Percentiles rank a stretch among this genome's conserved stretches.
Evolutionary conservation across 1,140 invertebrate genomes (phyloP).

Genomic region (Alviniconcha marisindica): DNA sequence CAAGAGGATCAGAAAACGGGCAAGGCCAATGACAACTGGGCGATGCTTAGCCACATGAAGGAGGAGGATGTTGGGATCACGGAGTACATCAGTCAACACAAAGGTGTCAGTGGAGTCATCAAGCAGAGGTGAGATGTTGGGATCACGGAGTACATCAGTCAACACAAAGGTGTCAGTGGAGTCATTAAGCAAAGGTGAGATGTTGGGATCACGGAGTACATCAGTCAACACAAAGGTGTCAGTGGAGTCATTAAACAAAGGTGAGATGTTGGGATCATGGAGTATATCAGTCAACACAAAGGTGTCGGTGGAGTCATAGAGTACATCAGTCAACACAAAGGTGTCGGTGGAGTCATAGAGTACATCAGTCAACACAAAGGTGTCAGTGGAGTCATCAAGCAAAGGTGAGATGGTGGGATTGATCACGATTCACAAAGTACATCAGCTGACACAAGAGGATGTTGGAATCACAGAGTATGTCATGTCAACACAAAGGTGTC

Average conservation of each 20-base stretch:
- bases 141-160: too few species aligned
- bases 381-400: conserved; percentile 74
- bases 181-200: conserved; percentile 76
- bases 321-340: conserved; percentile 68
- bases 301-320: too few species aligned
- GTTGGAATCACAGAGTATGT: conserved; percentile 82
- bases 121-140: conserved; percentile 72
- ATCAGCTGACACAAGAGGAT: too few species aligned
- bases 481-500: too few species aligned
- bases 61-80: too few species aligned
- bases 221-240: conserved; percentile 70
- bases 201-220: conserved; percentile 85
- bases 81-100: conserved; percentile 76
- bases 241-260: conserved; percentile 74
- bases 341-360: too few species aligned
- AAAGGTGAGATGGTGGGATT: conserved; percentile 68
- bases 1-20: not conserved
- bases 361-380: conserved; percentile 62
- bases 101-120: conserved; percentile 72
- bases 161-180: conserved; percentile 70
- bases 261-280: too few species aligned
- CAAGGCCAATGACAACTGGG: not conserved
- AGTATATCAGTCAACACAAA: too few species aligned
- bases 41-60: conserved; percentile 81
- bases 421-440: too few species aligned